Evolutionary conservation across 2,888 invertebrate genomes (phyloP).

Genomic region (Pyrrhosoma nymphula): DNA sequence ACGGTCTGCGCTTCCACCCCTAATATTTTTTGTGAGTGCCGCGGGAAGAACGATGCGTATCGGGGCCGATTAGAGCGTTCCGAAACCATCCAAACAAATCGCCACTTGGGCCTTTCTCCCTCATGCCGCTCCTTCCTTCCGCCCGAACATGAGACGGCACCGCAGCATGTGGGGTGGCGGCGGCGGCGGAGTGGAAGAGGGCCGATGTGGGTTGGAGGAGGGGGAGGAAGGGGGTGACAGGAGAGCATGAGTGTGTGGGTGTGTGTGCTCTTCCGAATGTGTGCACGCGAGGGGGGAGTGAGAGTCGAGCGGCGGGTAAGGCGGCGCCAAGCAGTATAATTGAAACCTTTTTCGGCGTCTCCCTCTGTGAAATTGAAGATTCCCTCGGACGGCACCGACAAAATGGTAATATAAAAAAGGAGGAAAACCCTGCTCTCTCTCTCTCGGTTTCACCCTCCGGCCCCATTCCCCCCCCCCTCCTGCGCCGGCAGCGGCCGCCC

Average conservation of each 20-base stretch:
- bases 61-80: constrained; percentile 48
- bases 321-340: constrained; percentile 51
- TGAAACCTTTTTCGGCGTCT: constrained; percentile 65
- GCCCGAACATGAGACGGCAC: constrained; percentile 31
- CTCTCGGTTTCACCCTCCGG: background rate
- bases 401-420: constrained; percentile 23
- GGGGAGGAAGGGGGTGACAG: no score
- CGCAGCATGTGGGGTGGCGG: background rate
- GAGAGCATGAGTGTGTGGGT: background rate
- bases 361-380: constrained; percentile 40
- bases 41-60: constrained; percentile 44
- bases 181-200: background rate
- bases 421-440: background rate
- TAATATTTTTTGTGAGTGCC: background rate
- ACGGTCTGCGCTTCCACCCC: background rate
- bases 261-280: constrained; percentile 23
- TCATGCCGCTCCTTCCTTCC: background rate
- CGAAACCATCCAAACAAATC: constrained; percentile 49
- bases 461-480: background rate
- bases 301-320: constrained; percentile 5
- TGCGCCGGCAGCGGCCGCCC: background rate
- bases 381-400: constrained; percentile 30
- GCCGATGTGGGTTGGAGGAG: background rate
- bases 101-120: background rate
- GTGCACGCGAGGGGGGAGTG: background rate